Conservation (phyloP, 2,888 invertebrate genomes). For the Megaustenia siamemsis region DNA sequence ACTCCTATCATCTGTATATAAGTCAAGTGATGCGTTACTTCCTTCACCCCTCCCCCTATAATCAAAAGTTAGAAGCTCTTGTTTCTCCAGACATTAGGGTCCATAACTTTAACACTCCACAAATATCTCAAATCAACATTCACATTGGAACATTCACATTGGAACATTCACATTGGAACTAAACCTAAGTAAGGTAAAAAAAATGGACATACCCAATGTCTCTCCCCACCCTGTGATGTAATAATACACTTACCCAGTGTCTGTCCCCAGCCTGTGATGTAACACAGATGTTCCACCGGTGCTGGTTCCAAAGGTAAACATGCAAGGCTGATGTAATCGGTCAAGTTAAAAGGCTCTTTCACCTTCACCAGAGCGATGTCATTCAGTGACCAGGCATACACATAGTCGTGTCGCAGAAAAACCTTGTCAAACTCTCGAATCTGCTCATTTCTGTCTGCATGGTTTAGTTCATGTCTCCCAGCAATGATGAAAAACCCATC, state of each 20-base stretch:
- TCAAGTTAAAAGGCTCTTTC: constrained; percentile 60
- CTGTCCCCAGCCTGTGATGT: constrained; percentile 72
- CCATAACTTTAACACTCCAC: too few relatives aligned
- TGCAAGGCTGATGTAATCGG: constrained; percentile 60
- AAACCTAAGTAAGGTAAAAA: background rate
- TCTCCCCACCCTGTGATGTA: constrained; percentile 72
- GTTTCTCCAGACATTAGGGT: too few relatives aligned
- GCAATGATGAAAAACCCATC: constrained; percentile 12
- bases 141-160: too few relatives aligned
- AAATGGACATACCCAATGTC: constrained; percentile 57
- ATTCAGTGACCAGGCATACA: constrained; percentile 61
- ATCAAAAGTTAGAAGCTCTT: too few relatives aligned
- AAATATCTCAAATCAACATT: too few relatives aligned
- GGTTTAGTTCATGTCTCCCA: constrained; percentile 32
- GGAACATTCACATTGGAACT: too few relatives aligned
- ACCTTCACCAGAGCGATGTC: constrained; percentile 72
- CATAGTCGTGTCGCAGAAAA: constrained; percentile 63
- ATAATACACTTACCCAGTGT: constrained; percentile 57
- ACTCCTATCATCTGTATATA: too few relatives aligned
- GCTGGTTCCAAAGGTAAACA: constrained; percentile 64
- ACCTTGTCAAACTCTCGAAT: constrained; percentile 49
- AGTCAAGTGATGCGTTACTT: too few relatives aligned
- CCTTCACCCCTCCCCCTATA: too few relatives aligned
- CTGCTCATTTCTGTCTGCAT: constrained; percentile 37
- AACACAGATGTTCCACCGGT: constrained; percentile 59